phyloP scores from a whole-genome alignment of 2,113 vertebrate species.

The Symphodus melops region DNA sequence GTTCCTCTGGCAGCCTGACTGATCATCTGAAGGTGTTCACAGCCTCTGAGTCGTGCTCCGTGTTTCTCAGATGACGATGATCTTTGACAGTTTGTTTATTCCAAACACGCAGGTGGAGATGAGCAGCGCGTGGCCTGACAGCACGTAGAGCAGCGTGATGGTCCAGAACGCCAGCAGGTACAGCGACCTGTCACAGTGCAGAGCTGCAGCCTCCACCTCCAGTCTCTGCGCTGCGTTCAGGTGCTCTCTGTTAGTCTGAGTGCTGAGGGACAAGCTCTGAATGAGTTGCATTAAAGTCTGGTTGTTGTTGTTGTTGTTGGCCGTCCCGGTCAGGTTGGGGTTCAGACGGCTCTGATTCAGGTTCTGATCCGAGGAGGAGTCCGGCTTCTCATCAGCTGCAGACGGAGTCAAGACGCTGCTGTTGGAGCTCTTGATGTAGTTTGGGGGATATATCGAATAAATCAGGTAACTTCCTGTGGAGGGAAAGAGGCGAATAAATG shows the following conservation, averaged over 20 bases:
- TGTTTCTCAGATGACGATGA: neutral
- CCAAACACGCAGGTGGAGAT: too few relatives aligned
- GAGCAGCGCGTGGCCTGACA: neutral
- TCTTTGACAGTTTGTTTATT: neutral
- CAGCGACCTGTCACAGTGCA: conserved; percentile 14
- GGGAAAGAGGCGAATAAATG: neutral
- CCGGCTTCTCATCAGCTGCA: neutral
- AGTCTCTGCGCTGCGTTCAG: neutral
- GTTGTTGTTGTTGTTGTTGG: neutral
- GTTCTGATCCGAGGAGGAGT: neutral
- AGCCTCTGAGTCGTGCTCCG: too few relatives aligned
- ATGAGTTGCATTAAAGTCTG: neutral
- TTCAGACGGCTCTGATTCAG: conserved; percentile 1
- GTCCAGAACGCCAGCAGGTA: conserved; percentile 55
- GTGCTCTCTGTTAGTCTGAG: neutral
- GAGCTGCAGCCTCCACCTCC: accelerated
- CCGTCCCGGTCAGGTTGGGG: neutral
- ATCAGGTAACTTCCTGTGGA: conserved; percentile 42
- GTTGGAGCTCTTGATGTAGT: conserved; percentile 4
- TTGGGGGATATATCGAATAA: conserved; percentile 45
- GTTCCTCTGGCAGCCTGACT: too few relatives aligned
- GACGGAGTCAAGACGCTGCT: neutral
- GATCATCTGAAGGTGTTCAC: too few relatives aligned
- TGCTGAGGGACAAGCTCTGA: neutral
- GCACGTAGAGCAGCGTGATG: conserved; percentile 11